Evolutionary conservation across 2,888 invertebrate genomes (phyloP).

Genomic region (Xylocampa areola): DNA sequence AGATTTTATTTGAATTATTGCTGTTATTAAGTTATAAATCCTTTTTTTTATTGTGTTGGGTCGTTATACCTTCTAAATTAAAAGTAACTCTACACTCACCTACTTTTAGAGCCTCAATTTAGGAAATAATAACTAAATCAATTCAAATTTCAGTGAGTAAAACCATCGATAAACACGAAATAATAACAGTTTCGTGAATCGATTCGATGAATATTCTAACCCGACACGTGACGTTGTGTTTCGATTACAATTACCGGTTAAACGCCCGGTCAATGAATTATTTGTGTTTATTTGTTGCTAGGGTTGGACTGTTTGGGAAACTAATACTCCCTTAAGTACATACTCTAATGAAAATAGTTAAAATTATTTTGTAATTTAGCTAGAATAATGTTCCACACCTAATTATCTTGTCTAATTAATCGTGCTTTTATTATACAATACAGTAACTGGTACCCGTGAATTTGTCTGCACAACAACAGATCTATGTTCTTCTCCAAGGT

Average conservation of each 20-base stretch:
- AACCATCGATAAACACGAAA: slow-evolving; percentile 1
- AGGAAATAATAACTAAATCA: slow-evolving; percentile 8
- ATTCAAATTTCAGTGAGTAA: slow-evolving; percentile 6
- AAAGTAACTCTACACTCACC: neutral
- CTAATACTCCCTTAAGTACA: neutral
- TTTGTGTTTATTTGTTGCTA: slow-evolving; percentile 1
- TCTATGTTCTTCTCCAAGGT: too few relatives aligned
- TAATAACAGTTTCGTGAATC: slow-evolving; percentile 18
- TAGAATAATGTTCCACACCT: too few relatives aligned
- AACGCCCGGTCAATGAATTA: slow-evolving; percentile 18
- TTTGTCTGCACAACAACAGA: too few relatives aligned
- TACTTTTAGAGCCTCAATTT: too few relatives aligned
- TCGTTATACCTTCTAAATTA: neutral
- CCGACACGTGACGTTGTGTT: slow-evolving; percentile 11
- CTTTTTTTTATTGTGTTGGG: neutral
- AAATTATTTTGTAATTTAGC: too few relatives aligned
- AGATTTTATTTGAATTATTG: slow-evolving; percentile 1
- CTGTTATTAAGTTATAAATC: slow-evolving; percentile 6
- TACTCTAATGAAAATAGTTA: too few relatives aligned
- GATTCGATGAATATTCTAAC: slow-evolving; percentile 15
- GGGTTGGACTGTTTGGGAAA: slow-evolving; percentile 7
- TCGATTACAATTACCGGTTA: slow-evolving; percentile 16
- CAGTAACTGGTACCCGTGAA: too few relatives aligned
- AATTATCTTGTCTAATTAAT: too few relatives aligned
- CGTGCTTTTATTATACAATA: too few relatives aligned